Evolutionary conservation across 2,113 vertebrate genomes (phyloP).

Genomic region (Scartelaos histophorus): DNA sequence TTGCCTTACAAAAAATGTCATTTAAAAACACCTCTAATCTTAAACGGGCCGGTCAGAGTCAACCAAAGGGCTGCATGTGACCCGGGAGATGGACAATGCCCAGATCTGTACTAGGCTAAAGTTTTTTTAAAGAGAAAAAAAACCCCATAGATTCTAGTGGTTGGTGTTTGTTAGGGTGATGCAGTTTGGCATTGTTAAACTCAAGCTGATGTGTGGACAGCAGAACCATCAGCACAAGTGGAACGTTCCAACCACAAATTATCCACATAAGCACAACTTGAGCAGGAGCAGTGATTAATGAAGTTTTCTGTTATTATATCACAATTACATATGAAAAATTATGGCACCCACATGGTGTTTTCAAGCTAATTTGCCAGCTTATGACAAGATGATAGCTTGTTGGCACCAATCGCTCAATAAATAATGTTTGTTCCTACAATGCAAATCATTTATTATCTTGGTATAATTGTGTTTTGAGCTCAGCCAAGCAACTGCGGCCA

Average conservation of each 20-base stretch:
- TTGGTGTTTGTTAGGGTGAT: too few species aligned
- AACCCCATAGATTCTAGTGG: too few species aligned
- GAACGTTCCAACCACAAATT: not conserved
- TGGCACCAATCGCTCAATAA: not conserved
- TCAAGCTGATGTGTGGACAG: not conserved
- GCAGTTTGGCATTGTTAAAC: too few species aligned
- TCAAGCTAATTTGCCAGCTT: not conserved
- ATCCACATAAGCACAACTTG: not conserved
- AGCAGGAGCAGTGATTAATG: not conserved
- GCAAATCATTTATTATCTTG: not conserved
- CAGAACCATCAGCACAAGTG: not conserved
- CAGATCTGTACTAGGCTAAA: too few species aligned
- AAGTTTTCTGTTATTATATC: not conserved
- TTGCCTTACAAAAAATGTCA: too few species aligned
- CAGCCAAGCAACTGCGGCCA: not conserved
- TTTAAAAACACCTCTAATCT: too few species aligned
- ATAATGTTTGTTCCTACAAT: not conserved
- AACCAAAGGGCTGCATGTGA: too few species aligned
- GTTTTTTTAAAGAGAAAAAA: too few species aligned
- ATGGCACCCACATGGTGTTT: not conserved
- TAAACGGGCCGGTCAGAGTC: too few species aligned
- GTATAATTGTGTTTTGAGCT: constrained; percentile 2
- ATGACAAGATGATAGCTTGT: constrained; percentile 6
- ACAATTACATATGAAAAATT: constrained; percentile 1
- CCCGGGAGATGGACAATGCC: too few species aligned